A percentile compares a stretch with the other conserved stretches of the same genome.
phyloP scores from a whole-genome alignment of 2,888 invertebrate species.

The Cerceris ruficornis region DNA sequence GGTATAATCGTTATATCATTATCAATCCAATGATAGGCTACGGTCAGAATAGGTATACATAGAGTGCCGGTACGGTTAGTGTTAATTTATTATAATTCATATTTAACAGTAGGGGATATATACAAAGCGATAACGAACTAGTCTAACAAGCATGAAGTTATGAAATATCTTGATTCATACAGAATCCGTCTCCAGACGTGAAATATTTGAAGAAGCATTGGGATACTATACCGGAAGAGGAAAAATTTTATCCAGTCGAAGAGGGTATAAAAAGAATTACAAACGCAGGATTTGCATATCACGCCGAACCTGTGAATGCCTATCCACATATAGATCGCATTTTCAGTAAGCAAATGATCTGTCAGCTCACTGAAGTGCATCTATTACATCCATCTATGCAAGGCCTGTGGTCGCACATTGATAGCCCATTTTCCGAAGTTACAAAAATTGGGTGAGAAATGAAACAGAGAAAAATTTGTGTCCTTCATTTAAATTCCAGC shows the following conservation, averaged over 20 bases:
- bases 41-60: too few species aligned
- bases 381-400: conserved; percentile 56
- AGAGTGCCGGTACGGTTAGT: too few species aligned
- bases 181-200: conserved; percentile 40
- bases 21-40: too few species aligned
- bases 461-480: neutral
- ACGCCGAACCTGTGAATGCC: conserved; percentile 66
- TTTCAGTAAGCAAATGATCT: conserved; percentile 72
- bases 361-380: conserved; percentile 75
- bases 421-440: conserved; percentile 72
- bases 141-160: neutral
- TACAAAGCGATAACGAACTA: too few species aligned
- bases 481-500: neutral
- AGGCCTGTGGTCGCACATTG: conserved; percentile 56
- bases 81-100: too few species aligned
- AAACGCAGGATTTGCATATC: conserved; percentile 71
- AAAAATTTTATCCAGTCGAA: conserved; percentile 38
- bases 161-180: neutral
- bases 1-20: too few species aligned
- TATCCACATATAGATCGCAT: conserved; percentile 71
- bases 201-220: conserved; percentile 47
- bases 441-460: conserved; percentile 69
- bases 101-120: too few species aligned
- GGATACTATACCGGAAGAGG: conserved; percentile 39
- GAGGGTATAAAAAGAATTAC: conserved; percentile 67